phyloP scores from a whole-genome alignment of 2,888 invertebrate genomes.

The Acrocyrtus sp. region DNA sequence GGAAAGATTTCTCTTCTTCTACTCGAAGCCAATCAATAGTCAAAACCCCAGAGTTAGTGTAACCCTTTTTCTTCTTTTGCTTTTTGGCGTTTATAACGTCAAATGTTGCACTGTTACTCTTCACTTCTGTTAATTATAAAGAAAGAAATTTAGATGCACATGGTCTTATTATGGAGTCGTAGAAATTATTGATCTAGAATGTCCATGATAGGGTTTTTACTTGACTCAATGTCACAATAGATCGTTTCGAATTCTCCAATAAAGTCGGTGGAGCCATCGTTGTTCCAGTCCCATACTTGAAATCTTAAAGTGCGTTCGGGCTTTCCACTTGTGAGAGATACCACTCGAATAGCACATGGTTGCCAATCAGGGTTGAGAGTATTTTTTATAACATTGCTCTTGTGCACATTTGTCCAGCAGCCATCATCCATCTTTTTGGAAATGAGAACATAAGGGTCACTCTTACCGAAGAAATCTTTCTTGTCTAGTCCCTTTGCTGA shows the following conservation, averaged over 20 bases:
- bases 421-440: slow-evolving; percentile 67
- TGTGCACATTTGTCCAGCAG: slow-evolving; percentile 67
- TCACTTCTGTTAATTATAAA: slow-evolving; percentile 32
- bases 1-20: slow-evolving; percentile 65
- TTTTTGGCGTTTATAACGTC: slow-evolving; percentile 68
- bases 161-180: too few species aligned
- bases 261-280: slow-evolving; percentile 68
- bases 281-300: slow-evolving; percentile 70
- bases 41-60: slow-evolving; percentile 69
- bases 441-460: slow-evolving; percentile 68
- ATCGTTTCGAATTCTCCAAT: slow-evolving; percentile 68
- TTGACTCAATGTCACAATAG: slow-evolving; percentile 65
- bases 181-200: too few species aligned
- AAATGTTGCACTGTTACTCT: slow-evolving; percentile 64
- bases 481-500: slow-evolving; percentile 67
- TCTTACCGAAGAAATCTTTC: slow-evolving; percentile 70
- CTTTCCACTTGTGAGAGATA: slow-evolving; percentile 68
- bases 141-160: too few species aligned
- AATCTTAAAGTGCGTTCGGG: slow-evolving; percentile 67
- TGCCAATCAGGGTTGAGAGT: slow-evolving; percentile 70
- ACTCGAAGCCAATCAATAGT: slow-evolving; percentile 64
- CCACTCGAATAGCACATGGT: slow-evolving; percentile 65
- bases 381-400: slow-evolving; percentile 69
- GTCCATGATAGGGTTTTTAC: too few species aligned
- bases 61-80: slow-evolving; percentile 68